Conservation (phyloP, 2,888 invertebrate genomes). For the Chymomyza caudatula region DNA sequence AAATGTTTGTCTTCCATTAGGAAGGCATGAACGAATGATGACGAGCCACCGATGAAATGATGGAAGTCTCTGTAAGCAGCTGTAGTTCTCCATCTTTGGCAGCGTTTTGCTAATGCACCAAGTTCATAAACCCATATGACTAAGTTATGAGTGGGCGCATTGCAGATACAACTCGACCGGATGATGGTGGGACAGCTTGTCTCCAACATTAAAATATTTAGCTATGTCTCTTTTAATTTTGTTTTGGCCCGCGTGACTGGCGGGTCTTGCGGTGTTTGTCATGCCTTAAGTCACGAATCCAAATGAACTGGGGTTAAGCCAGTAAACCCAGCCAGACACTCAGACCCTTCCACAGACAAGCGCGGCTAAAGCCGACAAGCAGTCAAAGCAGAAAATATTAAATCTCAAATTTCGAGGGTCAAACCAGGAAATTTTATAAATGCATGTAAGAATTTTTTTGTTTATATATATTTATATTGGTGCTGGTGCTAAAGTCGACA, state of each 20-base stretch:
- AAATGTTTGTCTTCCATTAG: slow-evolving; percentile 71
- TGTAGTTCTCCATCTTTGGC: neutral
- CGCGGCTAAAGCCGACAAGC: neutral
- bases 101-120: neutral
- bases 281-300: slow-evolving; percentile 63
- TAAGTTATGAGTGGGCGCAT: slow-evolving; percentile 16
- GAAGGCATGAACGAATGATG: slow-evolving; percentile 39
- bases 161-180: slow-evolving; percentile 38
- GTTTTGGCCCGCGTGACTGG: slow-evolving; percentile 55
- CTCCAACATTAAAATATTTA: neutral
- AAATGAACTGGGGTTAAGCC: slow-evolving; percentile 47
- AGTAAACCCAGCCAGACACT: neutral
- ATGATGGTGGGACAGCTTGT: too few relatives aligned
- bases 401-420: slow-evolving; percentile 66
- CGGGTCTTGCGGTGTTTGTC: slow-evolving; percentile 48
- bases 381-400: slow-evolving; percentile 29
- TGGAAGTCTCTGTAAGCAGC: neutral
- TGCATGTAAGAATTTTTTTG: too few relatives aligned
- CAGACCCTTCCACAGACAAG: neutral
- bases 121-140: slow-evolving; percentile 27
- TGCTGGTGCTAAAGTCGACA: too few relatives aligned
- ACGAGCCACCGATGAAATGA: slow-evolving; percentile 11
- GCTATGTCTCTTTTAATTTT: neutral
- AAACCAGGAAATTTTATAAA: slow-evolving; percentile 44
- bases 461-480: too few relatives aligned